phyloP scores from a whole-genome alignment of 2,888 invertebrate species.

The Cabera pusaria region DNA sequence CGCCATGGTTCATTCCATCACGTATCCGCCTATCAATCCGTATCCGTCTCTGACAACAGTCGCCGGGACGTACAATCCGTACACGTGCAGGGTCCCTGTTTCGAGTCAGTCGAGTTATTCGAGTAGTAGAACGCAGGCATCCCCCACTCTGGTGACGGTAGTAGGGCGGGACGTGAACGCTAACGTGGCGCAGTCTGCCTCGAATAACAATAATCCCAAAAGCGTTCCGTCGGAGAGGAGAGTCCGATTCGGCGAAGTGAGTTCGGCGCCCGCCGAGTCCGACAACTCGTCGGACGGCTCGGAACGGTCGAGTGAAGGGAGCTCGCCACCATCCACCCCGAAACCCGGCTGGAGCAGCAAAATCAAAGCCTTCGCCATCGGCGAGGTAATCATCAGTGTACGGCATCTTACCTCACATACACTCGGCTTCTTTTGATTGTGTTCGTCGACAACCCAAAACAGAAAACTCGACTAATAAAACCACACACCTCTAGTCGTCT shows the following conservation, averaged over 20 bases:
- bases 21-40: conserved; percentile 74
- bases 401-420: conserved; percentile 69
- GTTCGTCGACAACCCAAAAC: conserved; percentile 74
- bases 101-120: conserved; percentile 50
- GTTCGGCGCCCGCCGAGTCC: conserved; percentile 63
- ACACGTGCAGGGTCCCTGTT: conserved; percentile 65
- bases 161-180: conserved; percentile 66
- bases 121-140: conserved; percentile 48
- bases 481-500: conserved; percentile 45
- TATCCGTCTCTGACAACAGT: conserved; percentile 76
- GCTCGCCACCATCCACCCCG: conserved; percentile 63
- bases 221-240: conserved; percentile 75
- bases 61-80: conserved; percentile 75
- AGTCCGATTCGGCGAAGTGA: conserved; percentile 77
- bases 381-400: conserved; percentile 80
- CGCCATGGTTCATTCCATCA: conserved; percentile 69
- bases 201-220: conserved; percentile 54
- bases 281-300: conserved; percentile 65
- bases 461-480: conserved; percentile 58
- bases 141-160: conserved; percentile 53
- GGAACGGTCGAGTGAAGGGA: conserved; percentile 63
- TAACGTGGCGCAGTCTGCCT: conserved; percentile 57
- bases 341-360: conserved; percentile 81
- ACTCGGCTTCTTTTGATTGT: conserved; percentile 80
- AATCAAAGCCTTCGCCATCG: conserved; percentile 81